Percentiles rank a stretch among this genome's conserved stretches.
These are phyloP conservation scores for Blastobasis adustella DNA, from an alignment of 2,888 invertebrate genomes.

Conservation along the genomic window DNA sequence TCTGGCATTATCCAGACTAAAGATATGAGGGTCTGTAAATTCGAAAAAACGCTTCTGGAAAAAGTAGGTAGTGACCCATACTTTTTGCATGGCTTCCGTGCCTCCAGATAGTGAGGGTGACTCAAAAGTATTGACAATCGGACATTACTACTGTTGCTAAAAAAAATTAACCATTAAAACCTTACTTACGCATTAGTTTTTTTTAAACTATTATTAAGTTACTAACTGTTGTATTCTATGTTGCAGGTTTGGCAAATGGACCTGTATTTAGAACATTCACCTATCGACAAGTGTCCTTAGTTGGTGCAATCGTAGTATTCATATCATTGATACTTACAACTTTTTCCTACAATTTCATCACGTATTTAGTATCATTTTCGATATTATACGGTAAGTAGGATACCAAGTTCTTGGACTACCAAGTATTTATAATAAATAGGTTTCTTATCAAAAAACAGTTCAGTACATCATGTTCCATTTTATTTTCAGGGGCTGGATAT, in stretches of 20 bases:
- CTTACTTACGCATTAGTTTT: no score
- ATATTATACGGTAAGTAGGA: conserved; percentile 78
- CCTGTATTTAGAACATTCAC: conserved; percentile 80
- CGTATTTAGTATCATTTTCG: conserved; percentile 78
- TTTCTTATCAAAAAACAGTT: background rate
- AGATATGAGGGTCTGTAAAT: no score
- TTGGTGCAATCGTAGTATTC: conserved; percentile 76
- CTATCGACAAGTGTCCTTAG: conserved; percentile 79
- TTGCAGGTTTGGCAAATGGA: conserved; percentile 80
- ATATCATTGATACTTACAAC: conserved; percentile 76
- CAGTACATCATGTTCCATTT: no score
- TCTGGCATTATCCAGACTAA: no score
- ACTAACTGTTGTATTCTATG: conserved; percentile 6
- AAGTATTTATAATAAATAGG: background rate
- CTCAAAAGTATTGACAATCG: no score
- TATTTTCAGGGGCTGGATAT: conserved; percentile 74
- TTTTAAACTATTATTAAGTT: no score
- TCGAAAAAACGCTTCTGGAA: no score
- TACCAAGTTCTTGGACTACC: background rate
- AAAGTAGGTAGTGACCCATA: no score
- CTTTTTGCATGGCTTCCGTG: no score
- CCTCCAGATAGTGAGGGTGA: no score
- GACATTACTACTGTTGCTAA: no score
- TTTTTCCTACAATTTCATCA: conserved; percentile 76
- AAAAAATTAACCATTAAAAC: no score